Base-by-base conservation (phyloP, 2,113 vertebrate genomes). In the Dissostichus mawsoni region DNA sequence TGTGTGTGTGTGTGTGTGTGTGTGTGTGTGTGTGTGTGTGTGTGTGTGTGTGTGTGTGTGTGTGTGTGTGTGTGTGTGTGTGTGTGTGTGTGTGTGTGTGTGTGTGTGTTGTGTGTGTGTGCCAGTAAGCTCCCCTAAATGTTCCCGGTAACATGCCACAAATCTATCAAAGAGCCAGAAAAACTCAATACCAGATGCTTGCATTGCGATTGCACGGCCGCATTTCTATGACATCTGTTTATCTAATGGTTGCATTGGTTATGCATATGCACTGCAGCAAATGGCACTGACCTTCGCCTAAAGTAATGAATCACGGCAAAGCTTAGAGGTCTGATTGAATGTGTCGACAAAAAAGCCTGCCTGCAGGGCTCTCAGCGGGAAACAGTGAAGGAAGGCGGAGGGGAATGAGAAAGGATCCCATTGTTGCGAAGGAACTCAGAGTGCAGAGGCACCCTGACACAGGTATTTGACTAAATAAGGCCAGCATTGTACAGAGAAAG, bases 401-500 rank as follows among this genome's bases (percentile, higher is more conserved):
- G 18, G 66, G 79, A 85, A 85, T 81, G 82, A 94, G 90, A 95
- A 94, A 94, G 90, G 89, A 88, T 77, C 78, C 80, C 90, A 94
- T 94, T 95, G 94, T 95, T 93, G 90, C 25, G 78, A 44, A 77
- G 88, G 89, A 90, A 86, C 67, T 84, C 76, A 7, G 84, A 92
- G 80, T 59, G 72, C 85, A 85, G 87, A 85, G 88, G 90, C 92
- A 90, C 89, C 73, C 81, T 93, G 90, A 93, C 92, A 94, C 93
- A 96, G 94, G 95, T 95, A 96, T 94, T 94, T 89, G 87, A 69
- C 85, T 81, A 80, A 92, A 94, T 84, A 94, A 95, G 87, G 94
- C 70, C 41, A 1, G 78, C 92, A 92, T 93, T 95, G 94, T 94
- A 65, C 78, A 53, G 53, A 72, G 80, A 78, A 69, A 82, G 69